Conservation (phyloP, 2,888 invertebrate species). For the Drosophila niveifrons region DNA sequence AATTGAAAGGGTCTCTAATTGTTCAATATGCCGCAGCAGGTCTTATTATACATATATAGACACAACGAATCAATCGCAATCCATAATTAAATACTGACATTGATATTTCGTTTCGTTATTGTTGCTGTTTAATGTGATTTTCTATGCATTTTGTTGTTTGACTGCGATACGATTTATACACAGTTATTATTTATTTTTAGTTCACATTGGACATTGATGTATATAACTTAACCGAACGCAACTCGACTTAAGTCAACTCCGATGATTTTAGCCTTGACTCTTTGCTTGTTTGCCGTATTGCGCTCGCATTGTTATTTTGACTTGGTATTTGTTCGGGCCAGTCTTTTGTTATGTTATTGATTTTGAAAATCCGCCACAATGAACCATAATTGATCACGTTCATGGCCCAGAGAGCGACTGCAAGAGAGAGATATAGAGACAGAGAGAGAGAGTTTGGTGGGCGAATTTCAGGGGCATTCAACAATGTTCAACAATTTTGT, state of each 20-base stretch:
- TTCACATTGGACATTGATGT: slow-evolving; percentile 39
- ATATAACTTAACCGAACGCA: slow-evolving; percentile 37
- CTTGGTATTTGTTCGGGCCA: slow-evolving; percentile 26
- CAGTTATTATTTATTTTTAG: slow-evolving; percentile 79
- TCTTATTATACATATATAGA: slow-evolving; percentile 13
- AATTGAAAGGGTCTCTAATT: slow-evolving; percentile 30
- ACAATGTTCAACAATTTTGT: slow-evolving; percentile 31
- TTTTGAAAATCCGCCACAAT: slow-evolving; percentile 77
- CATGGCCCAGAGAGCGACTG: slow-evolving; percentile 63
- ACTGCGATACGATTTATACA: slow-evolving; percentile 43
- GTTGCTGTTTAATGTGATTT: slow-evolving; percentile 52
- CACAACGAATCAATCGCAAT: slow-evolving; percentile 15
- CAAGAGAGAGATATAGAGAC: slow-evolving; percentile 1
- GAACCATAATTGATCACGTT: slow-evolving; percentile 80
- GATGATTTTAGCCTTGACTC: slow-evolving; percentile 69
- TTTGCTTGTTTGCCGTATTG: slow-evolving; percentile 39
- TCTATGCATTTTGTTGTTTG: slow-evolving; percentile 63
- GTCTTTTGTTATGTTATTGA: slow-evolving; percentile 69
- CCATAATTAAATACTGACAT: slow-evolving; percentile 54
- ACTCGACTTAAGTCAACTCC: slow-evolving; percentile 27
- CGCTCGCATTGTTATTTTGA: slow-evolving; percentile 36
- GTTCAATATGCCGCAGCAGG: slow-evolving; percentile 18
- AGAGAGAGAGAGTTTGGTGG: background rate
- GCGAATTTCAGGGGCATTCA: slow-evolving; percentile 32
- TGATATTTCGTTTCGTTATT: slow-evolving; percentile 42